Conservation (phyloP, 92 coral and sea anemone species). For the Paramuricea clavata region DNA sequence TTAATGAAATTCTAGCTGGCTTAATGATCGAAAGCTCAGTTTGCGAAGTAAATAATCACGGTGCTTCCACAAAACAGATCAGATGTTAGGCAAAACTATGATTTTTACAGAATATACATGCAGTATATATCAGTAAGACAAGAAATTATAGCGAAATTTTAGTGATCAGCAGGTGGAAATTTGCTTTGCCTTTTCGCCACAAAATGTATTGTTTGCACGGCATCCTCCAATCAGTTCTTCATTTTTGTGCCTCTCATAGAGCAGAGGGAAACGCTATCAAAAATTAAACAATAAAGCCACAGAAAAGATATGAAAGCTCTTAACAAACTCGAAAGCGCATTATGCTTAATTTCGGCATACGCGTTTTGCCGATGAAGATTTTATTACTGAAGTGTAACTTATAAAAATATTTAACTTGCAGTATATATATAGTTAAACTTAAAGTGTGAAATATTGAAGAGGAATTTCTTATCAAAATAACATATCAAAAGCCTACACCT, state of each 20-base stretch:
- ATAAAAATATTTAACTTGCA: background rate
- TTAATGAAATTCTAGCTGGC: too few species aligned
- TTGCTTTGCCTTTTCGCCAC: background rate
- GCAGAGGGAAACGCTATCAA: slow-evolving; percentile 26
- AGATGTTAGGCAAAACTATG: too few species aligned
- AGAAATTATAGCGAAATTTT: too few species aligned
- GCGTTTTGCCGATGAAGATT: background rate
- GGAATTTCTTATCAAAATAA: slow-evolving; percentile 34
- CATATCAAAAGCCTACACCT: slow-evolving; percentile 37
- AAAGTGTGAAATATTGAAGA: slow-evolving; percentile 2
- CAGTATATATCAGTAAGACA: too few species aligned
- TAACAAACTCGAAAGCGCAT: background rate
- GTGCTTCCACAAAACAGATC: too few species aligned
- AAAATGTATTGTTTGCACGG: background rate
- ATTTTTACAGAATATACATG: too few species aligned
- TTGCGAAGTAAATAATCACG: too few species aligned
- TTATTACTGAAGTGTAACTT: background rate
- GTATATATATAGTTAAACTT: too few species aligned
- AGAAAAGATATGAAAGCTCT: slow-evolving; percentile 6
- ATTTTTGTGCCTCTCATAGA: slow-evolving; percentile 14
- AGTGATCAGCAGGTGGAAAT: background rate
- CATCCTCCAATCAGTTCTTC: slow-evolving; percentile 6
- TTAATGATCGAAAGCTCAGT: too few species aligned
- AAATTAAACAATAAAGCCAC: slow-evolving; percentile 32
- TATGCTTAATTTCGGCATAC: background rate